Percentiles rank a stretch among this genome's conserved stretches.
phyloP scores from a whole-genome alignment of 1,140 invertebrate species.

The Oryctes rhinoceros region DNA sequence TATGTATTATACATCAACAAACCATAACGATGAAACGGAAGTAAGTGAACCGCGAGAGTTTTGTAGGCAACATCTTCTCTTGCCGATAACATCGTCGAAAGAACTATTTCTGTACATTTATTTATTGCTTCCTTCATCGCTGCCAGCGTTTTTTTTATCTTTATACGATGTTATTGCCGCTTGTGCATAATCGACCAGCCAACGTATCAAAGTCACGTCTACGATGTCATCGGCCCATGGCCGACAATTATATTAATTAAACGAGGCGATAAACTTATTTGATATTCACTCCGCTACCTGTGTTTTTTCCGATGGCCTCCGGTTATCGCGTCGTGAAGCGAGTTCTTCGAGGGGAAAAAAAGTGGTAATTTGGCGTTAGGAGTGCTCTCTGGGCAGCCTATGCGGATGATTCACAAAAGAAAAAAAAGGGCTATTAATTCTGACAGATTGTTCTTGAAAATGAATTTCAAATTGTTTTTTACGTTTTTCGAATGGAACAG shows the following conservation, averaged over 20 bases:
- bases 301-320: conserved; percentile 16
- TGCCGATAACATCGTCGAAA: neutral
- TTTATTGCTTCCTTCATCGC: conserved; percentile 5
- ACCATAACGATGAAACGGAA: neutral
- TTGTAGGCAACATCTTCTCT: neutral
- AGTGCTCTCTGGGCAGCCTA: neutral
- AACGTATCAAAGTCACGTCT: conserved; percentile 4
- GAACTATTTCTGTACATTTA: neutral
- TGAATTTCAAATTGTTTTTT: neutral
- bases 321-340: neutral
- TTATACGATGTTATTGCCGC: neutral
- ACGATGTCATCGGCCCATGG: neutral
- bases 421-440: conserved; percentile 7
- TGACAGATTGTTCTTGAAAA: conserved; percentile 6
- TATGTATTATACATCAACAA: neutral
- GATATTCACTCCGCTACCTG: conserved; percentile 10
- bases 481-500: no score
- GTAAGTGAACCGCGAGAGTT: neutral
- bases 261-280: conserved; percentile 10
- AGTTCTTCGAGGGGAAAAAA: neutral
- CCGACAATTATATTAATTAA: conserved; percentile 19
- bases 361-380: neutral
- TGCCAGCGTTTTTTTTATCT: neutral
- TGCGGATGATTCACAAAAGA: neutral
- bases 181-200: neutral